Percentiles rank a stretch among this genome's conserved stretches.
These are phyloP conservation scores for Hypena proboscidalis DNA, from an alignment of 2,888 invertebrate species.

Conservation along the genomic window DNA sequence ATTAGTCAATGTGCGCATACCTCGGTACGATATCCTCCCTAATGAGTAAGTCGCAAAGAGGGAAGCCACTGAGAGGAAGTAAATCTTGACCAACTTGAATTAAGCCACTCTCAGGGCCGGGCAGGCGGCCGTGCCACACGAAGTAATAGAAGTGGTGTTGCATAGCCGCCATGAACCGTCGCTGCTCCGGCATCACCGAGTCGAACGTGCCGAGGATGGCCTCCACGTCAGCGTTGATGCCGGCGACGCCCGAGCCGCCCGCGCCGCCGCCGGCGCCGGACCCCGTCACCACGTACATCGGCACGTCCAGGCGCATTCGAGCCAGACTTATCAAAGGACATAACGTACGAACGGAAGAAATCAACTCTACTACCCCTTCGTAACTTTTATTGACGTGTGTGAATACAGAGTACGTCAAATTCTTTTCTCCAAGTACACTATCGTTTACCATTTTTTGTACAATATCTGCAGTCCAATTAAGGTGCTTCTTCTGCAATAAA, in stretches of 20 bases:
- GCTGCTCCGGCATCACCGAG: slow-evolving; percentile 89
- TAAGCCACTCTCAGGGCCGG: slow-evolving; percentile 86
- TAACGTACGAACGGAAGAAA: slow-evolving; percentile 91
- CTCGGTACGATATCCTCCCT: slow-evolving; percentile 89
- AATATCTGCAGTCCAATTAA: slow-evolving; percentile 88
- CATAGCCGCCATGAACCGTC: slow-evolving; percentile 91
- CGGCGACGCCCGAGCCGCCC: slow-evolving; percentile 68
- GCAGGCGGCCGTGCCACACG: slow-evolving; percentile 90
- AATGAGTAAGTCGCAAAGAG: slow-evolving; percentile 92
- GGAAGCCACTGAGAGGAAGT: slow-evolving; percentile 86
- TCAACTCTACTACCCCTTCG: slow-evolving; percentile 89
- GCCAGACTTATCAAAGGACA: slow-evolving; percentile 91
- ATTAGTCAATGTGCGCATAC: slow-evolving; percentile 91
- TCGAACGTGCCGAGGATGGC: slow-evolving; percentile 92
- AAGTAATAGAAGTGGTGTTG: slow-evolving; percentile 93
- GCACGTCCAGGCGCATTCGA: slow-evolving; percentile 86
- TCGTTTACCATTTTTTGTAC: slow-evolving; percentile 87
- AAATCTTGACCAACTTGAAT: slow-evolving; percentile 90
- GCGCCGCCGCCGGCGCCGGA: slow-evolving; percentile 82
- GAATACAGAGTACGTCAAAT: slow-evolving; percentile 87
- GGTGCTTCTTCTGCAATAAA: slow-evolving; percentile 85
- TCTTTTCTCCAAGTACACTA: slow-evolving; percentile 87
- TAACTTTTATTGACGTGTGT: slow-evolving; percentile 88
- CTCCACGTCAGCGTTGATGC: slow-evolving; percentile 88
- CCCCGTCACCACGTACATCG: slow-evolving; percentile 91